Conservation (phyloP, 2,113 vertebrate genomes). For the Cygnus atratus region DNA sequence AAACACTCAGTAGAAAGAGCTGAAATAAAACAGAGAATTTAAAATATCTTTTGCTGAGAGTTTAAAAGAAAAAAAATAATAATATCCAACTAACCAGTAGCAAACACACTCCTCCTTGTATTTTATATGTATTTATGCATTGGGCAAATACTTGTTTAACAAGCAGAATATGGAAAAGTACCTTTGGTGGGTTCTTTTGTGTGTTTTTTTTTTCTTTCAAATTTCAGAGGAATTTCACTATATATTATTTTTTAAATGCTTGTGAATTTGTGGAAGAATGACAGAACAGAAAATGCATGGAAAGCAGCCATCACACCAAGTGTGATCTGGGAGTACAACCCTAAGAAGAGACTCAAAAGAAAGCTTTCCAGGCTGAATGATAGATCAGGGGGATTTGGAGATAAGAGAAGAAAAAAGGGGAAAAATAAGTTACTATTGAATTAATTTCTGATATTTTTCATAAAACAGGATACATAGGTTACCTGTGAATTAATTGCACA, state of each 20-base stretch:
- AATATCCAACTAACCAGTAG: background rate
- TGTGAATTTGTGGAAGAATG: background rate
- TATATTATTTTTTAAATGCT: background rate
- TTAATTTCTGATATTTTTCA: background rate
- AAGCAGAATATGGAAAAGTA: background rate
- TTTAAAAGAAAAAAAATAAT: background rate
- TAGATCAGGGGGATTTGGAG: background rate
- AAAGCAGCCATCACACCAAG: background rate
- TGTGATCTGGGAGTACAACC: background rate
- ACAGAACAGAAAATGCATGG: background rate
- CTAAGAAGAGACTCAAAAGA: background rate
- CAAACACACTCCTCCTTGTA: background rate
- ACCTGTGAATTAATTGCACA: background rate
- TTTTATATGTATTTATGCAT: background rate
- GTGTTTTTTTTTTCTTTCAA: background rate
- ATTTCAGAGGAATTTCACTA: background rate
- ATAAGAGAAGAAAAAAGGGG: background rate
- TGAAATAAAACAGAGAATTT: background rate
- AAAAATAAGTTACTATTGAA: background rate
- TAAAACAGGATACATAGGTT: background rate
- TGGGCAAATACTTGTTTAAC: background rate
- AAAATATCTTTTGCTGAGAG: background rate
- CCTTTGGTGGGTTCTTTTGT: too few relatives aligned
- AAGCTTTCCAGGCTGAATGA: background rate
- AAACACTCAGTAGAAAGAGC: background rate